Conservation (phyloP, 1,140 invertebrate species). For the Leptonema lineaticorne region DNA sequence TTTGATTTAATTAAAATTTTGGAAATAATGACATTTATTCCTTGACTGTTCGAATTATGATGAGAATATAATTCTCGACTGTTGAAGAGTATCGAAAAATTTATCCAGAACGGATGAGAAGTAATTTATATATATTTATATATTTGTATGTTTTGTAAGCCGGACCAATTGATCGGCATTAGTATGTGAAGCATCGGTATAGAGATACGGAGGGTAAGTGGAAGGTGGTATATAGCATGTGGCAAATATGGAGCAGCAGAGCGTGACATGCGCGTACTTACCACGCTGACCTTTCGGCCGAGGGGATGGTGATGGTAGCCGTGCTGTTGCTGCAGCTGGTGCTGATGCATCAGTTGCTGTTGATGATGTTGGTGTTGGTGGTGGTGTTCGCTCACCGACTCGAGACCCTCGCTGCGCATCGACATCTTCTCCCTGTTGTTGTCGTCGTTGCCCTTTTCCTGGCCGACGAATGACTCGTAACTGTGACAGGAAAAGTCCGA, state of each 20-base stretch:
- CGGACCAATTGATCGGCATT: not conserved
- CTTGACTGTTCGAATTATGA: too few relatives aligned
- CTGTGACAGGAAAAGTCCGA: conserved; percentile 87
- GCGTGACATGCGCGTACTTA: conserved; percentile 62
- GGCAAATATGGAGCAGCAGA: conserved; percentile 36
- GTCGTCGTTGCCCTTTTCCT: conserved; percentile 82
- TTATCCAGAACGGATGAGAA: too few relatives aligned
- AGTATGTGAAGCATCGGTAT: not conserved
- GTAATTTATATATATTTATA: too few relatives aligned
- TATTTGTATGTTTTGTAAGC: too few relatives aligned
- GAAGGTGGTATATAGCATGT: conserved; percentile 10
- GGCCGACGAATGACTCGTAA: conserved; percentile 85
- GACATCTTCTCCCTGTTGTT: conserved; percentile 89
- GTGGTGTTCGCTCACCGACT: conserved; percentile 84
- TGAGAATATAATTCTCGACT: too few relatives aligned
- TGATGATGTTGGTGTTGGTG: conserved; percentile 54
- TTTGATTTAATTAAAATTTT: too few relatives aligned
- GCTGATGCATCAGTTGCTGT: conserved; percentile 44
- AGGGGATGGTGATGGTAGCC: conserved; percentile 56
- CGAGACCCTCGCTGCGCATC: conserved; percentile 79
- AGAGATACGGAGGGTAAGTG: not conserved
- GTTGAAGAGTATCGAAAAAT: too few relatives aligned
- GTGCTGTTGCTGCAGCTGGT: conserved; percentile 57
- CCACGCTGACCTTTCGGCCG: conserved; percentile 87
- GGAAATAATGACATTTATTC: too few relatives aligned